Conservation (phyloP, 2,797 vertebrate genomes). For the Myotis planiceps region DNA sequence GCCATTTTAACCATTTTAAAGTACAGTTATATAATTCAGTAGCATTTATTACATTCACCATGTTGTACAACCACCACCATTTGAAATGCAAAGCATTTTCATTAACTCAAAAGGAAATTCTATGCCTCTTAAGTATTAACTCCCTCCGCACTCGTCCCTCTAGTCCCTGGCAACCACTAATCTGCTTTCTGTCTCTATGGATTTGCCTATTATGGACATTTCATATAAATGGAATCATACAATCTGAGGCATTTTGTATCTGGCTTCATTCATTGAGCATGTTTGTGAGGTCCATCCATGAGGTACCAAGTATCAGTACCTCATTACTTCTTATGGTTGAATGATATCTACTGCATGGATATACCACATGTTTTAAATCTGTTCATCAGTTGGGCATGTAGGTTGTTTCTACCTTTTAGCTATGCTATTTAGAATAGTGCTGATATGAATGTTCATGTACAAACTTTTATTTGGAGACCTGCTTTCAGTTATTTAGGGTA, state of each 20-base stretch:
- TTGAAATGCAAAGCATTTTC: not conserved
- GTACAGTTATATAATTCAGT: not conserved
- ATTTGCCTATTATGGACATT: not conserved
- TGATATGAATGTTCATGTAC: not conserved
- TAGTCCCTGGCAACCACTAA: not conserved
- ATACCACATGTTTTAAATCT: not conserved
- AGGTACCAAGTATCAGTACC: not conserved
- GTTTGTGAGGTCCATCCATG: not conserved
- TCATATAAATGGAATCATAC: not conserved
- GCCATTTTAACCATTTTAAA: constrained; percentile 11
- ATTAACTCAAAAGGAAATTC: not conserved
- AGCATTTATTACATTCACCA: not conserved
- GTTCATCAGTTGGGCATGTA: not conserved
- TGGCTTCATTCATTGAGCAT: not conserved
- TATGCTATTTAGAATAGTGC: not conserved
- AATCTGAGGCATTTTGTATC: not conserved
- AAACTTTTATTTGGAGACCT: not conserved
- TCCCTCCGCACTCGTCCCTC: not conserved
- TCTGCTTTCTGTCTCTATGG: not conserved
- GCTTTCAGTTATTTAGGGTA: not conserved
- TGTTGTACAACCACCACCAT: not conserved
- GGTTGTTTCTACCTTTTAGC: not conserved
- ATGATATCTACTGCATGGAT: not conserved
- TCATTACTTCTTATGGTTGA: not conserved
- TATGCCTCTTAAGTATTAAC: not conserved